These are phyloP conservation scores for Parnassius mnemosyne DNA, from an alignment of 2,888 invertebrate species.

Conservation along the genomic window DNA sequence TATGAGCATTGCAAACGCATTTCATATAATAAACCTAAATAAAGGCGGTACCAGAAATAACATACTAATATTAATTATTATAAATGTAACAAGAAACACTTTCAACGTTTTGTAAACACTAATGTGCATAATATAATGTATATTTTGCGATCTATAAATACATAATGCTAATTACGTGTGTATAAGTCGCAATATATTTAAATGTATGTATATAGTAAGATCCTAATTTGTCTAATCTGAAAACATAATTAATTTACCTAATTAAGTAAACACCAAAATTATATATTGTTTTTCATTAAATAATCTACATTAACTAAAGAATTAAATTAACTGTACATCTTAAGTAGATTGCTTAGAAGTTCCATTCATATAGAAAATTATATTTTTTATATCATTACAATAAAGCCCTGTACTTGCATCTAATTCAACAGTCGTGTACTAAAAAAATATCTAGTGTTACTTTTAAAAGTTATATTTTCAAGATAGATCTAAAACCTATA, in stretches of 20 bases:
- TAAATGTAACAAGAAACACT: constrained; percentile 1
- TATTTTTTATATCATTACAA: constrained; percentile 11
- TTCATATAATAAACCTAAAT: constrained; percentile 9
- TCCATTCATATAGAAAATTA: constrained; percentile 11
- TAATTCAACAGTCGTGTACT: constrained; percentile 3
- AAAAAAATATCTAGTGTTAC: background rate
- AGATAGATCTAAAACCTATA: too few species aligned
- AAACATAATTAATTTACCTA: background rate
- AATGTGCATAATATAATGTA: too few species aligned
- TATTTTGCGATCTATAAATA: too few species aligned
- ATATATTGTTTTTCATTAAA: background rate
- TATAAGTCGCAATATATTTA: too few species aligned
- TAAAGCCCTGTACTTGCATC: constrained; percentile 18
- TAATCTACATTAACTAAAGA: background rate
- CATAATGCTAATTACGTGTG: too few species aligned
- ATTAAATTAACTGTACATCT: constrained; percentile 8
- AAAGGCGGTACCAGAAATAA: constrained; percentile 23
- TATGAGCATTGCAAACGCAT: background rate
- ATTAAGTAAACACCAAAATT: background rate
- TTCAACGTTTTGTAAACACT: too few species aligned
- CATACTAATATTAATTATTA: background rate
- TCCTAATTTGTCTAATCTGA: background rate
- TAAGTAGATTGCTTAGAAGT: background rate
- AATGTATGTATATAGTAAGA: too few species aligned
- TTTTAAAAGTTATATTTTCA: background rate